phyloP scores from a whole-genome alignment of 1,140 invertebrate genomes.

The Probaryconus sp. region DNA sequence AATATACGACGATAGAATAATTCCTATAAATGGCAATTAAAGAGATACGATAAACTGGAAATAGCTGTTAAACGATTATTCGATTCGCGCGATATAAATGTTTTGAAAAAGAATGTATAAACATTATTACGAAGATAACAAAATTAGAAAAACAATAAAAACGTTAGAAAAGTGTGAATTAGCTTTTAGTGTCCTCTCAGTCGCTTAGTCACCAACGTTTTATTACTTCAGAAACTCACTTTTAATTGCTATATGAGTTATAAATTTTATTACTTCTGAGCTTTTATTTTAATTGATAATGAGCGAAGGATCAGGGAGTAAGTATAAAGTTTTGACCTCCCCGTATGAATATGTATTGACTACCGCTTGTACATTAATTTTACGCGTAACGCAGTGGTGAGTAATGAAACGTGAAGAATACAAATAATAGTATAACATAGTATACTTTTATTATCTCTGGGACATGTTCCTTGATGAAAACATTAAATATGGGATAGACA shows the following conservation, averaged over 20 bases:
- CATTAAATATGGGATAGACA: too few relatives aligned
- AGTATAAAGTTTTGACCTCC: conserved; percentile 6
- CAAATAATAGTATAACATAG: conserved; percentile 14
- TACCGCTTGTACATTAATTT: conserved; percentile 20
- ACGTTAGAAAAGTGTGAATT: too few relatives aligned
- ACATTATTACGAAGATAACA: too few relatives aligned
- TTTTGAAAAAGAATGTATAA: too few relatives aligned
- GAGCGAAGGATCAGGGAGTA: conserved; percentile 18
- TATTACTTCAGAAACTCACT: conserved; percentile 8
- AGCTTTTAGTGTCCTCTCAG: conserved; percentile 4
- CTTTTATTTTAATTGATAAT: conserved; percentile 37
- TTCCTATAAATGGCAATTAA: too few relatives aligned
- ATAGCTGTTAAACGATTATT: too few relatives aligned
- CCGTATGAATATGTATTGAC: conserved; percentile 17
- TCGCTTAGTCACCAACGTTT: conserved; percentile 5
- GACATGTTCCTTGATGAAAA: conserved; percentile 9
- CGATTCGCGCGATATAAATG: too few relatives aligned
- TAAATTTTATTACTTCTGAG: conserved; percentile 25
- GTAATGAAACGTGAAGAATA: conserved; percentile 10
- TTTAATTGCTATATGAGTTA: conserved; percentile 28
- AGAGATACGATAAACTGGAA: too few relatives aligned
- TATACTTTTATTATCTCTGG: conserved; percentile 16
- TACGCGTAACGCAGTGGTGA: conserved; percentile 28
- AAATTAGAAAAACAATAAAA: too few relatives aligned
- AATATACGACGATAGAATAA: too few relatives aligned